Evolutionary conservation across 2,113 vertebrate species (phyloP), one percentile per base, ranked within the genome.

Genomic region (Eulemur macaco): DNA sequence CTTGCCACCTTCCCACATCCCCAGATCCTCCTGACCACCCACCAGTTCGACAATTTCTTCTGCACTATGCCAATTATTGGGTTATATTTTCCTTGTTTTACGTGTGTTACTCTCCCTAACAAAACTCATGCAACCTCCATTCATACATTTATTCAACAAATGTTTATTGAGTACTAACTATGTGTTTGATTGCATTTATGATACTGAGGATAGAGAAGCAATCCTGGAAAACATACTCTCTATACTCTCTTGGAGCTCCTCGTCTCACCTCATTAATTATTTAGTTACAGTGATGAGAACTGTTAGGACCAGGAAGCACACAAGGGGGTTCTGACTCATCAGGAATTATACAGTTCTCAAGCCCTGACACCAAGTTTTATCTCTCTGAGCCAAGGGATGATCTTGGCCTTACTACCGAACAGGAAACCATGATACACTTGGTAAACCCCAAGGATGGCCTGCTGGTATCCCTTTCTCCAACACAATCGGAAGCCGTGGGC

Each of bases 321-420:
- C 18, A 31, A 50, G 0, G 1, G 27, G 0, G 1, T 20, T 37
- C 11, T 78, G n/a, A 23, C 2, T 11, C 50, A n/a, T 21, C 15
- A n/a, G 34, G 29, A 76, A 34, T 1, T 17, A 8, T 10, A 69
- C 10, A 2, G 12, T 66, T 74, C 69, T 91, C 63, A 63, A 91
- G 39, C 39, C 47, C 58, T 93, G 42, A 47, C 31, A 20, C 9
- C 52, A 42, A 5, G 25, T 56, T 91, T n/a, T 47, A 34, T 27
- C 77, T 82, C 77, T 63, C 58, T 69, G 31, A 93, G 39, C 39
- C 29, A 14, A 82, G 25, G 0, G 45, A 58, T 66, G 29, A 68
- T 27, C 56, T 50, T 34, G 73, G 8, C 31, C 50, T 82, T 92
- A 31, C 25, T 10, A 0, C 3, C 45, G 29, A 71, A 60, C 0